Evolutionary conservation across 2,888 invertebrate genomes (phyloP).

Genomic region (Cerastis rubricosa): DNA sequence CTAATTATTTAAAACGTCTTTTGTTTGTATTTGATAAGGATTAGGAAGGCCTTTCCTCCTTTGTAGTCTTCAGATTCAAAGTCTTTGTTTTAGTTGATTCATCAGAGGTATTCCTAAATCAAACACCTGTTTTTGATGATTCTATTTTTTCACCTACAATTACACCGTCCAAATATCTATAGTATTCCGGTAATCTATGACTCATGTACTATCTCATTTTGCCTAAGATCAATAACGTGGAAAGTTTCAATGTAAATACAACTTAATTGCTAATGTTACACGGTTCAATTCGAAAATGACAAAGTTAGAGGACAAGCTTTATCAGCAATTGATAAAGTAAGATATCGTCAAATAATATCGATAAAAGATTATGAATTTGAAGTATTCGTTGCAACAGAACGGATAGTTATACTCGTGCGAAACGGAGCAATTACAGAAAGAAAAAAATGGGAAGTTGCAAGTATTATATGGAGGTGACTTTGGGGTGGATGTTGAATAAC

Average conservation of each 20-base stretch:
- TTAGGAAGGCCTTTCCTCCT: background rate
- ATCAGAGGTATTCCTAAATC: background rate
- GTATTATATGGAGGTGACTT: conserved; percentile 77
- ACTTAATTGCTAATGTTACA: conserved; percentile 22
- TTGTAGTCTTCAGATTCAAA: conserved; percentile 1
- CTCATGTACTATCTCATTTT: conserved; percentile 57
- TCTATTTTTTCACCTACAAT: background rate
- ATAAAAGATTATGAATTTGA: conserved; percentile 45
- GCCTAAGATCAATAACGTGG: conserved; percentile 38
- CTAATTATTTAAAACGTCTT: no score
- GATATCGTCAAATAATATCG: conserved; percentile 39
- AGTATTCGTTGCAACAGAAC: conserved; percentile 54
- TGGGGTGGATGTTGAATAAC: conserved; percentile 84
- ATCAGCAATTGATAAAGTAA: conserved; percentile 63
- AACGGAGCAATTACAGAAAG: background rate
- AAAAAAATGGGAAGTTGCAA: conserved; percentile 72
- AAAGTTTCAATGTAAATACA: conserved; percentile 20
- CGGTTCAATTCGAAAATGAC: conserved; percentile 16
- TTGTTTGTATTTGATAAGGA: background rate
- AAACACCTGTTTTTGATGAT: conserved; percentile 16
- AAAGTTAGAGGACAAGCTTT: conserved; percentile 22
- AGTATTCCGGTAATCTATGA: conserved; percentile 33
- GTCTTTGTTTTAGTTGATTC: conserved; percentile 16
- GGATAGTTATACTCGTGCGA: conserved; percentile 52
- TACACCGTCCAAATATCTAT: background rate